Conservation (phyloP, 2,797 vertebrate genomes). For the Margarornis squamiger region DNA sequence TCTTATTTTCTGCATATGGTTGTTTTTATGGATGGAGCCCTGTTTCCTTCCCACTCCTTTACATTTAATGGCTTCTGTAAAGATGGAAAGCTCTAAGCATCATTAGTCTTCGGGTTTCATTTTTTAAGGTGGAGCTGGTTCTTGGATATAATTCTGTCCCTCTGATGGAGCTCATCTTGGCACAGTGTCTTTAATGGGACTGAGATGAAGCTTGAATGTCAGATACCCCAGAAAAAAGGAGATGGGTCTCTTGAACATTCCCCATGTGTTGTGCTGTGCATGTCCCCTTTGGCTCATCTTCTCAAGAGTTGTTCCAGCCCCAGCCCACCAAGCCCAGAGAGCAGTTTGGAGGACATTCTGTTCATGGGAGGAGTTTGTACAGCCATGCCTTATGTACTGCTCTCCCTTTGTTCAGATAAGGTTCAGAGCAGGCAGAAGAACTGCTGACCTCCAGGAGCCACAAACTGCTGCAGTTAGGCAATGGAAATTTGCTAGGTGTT, state of each 20-base stretch:
- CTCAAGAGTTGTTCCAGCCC: background rate
- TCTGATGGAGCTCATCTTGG: background rate
- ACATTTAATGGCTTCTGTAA: background rate
- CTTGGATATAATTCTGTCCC: background rate
- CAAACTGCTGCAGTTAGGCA: background rate
- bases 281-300: background rate
- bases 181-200: background rate
- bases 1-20: background rate
- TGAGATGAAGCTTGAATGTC: background rate
- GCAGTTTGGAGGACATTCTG: background rate
- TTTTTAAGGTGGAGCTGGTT: background rate
- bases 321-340: background rate
- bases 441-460: background rate
- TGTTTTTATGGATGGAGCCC: background rate
- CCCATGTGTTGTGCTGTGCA: fast-evolving
- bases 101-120: background rate
- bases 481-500: background rate
- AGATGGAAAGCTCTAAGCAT: background rate
- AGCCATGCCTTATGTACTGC: background rate
- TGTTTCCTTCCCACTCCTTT: background rate
- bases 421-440: background rate
- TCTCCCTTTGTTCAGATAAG: background rate
- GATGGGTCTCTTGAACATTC: background rate
- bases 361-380: fast-evolving
- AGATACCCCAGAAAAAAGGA: background rate